These are phyloP conservation scores for Mycogona germanica DNA, from an alignment of 2,888 invertebrate genomes.

Conservation along the genomic window DNA sequence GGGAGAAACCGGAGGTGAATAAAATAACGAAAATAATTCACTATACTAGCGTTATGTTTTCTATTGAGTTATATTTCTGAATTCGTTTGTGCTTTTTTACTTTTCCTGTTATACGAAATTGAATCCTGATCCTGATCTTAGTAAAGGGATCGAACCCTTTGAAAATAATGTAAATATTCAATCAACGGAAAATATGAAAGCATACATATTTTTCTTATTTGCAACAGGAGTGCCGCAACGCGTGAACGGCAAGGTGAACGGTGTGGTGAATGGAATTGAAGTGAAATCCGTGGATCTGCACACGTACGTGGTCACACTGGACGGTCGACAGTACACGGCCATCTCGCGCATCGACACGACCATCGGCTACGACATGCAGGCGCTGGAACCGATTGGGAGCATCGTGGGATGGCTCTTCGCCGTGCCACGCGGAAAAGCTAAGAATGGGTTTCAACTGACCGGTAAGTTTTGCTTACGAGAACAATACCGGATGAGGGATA, in stretches of 20 bases:
- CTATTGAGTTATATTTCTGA: too few relatives aligned
- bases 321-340: slow-evolving; percentile 81
- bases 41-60: too few relatives aligned
- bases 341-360: slow-evolving; percentile 62
- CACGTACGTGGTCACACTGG: slow-evolving; percentile 77
- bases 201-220: too few relatives aligned
- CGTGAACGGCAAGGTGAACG: slow-evolving; percentile 77
- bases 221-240: slow-evolving; percentile 72
- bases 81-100: too few relatives aligned
- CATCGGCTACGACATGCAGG: slow-evolving; percentile 66
- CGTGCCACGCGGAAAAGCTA: slow-evolving; percentile 53
- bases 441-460: slow-evolving; percentile 72
- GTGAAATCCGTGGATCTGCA: slow-evolving; percentile 70
- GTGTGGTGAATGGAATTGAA: slow-evolving; percentile 61
- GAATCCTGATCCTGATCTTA: too few relatives aligned
- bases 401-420: slow-evolving; percentile 92
- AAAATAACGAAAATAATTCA: too few relatives aligned
- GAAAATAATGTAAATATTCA: too few relatives aligned
- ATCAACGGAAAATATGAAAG: too few relatives aligned
- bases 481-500: not conserved
- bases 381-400: slow-evolving; percentile 69
- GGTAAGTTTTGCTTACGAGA: slow-evolving; percentile 29
- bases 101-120: too few relatives aligned
- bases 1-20: too few relatives aligned
- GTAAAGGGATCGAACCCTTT: too few relatives aligned